Base-by-base conservation (phyloP, 2,888 invertebrate species). In the Eupithecia subfuscata region DNA sequence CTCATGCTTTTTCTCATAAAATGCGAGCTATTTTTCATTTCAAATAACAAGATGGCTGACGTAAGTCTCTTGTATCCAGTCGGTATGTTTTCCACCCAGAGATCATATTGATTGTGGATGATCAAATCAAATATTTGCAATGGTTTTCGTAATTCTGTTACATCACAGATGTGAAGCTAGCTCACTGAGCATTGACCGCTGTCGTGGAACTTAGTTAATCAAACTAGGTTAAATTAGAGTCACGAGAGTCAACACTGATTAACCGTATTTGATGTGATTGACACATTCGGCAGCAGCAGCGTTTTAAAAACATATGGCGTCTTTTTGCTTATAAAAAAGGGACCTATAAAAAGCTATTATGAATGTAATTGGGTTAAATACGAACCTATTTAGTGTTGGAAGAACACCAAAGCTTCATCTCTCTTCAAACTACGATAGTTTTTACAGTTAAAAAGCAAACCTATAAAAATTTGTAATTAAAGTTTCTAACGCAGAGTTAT, bases 91-190 rank as follows among this genome's bases (percentile, higher is more conserved):
- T 56, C 52, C 22, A 22, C 25, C 25, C 25, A 60, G 14, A 40
- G 7, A 40, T 37, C 65, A 11, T 18, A 67, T 67, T 67, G 65
- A 67, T 67, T 67, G 65, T 67, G 40, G 30, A 64, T 34, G 30
- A 67, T 40, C 34, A 22, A 67, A 67, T 67, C 65, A 67, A 67
- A 67, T 67, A 67, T 67, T 67, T n/a, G 65, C 65, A 37, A 37
- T 67, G 65, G 37, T 18, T 78, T 18, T 16, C 45, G 6, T 48
- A 25, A 45, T 67, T 67, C 22, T 22, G 65, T 37, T 67, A n/a
- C n/a, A 37, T 40, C n/a, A 34, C 34, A 18, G n/a, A 67, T 37
- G 34, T 18, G 65, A 67, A 67, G 65, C 37, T 37, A 67, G 37
- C n/a, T 37, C 65, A 67, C 65, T 67, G 40, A 67, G 40, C 12